These are phyloP conservation scores for Gymnoscopelus microlampas DNA, from an alignment of 2,797 vertebrate species.

Conservation along the genomic window DNA sequence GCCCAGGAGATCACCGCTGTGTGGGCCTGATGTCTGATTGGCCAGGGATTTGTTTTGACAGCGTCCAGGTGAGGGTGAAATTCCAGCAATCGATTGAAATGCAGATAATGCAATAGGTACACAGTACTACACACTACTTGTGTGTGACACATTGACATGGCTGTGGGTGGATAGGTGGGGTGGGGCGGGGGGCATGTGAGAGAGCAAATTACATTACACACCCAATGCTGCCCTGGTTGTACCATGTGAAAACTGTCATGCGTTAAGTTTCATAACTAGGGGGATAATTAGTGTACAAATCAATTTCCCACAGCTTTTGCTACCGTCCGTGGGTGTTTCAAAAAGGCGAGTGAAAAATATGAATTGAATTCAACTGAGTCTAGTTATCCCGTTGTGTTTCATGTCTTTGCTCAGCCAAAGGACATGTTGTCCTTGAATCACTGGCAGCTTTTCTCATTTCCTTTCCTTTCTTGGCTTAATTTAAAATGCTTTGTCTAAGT, in stretches of 20 bases:
- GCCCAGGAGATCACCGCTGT: too few species aligned
- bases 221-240: conserved; percentile 23
- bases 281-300: conserved; percentile 43
- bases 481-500: too few species aligned
- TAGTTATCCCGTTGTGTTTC: conserved; percentile 4
- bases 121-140: too few species aligned
- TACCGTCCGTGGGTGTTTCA: conserved; percentile 32
- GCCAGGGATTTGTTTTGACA: neutral
- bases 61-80: neutral
- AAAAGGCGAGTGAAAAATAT: conserved; percentile 11
- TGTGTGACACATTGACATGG: neutral
- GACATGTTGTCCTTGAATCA: conserved; percentile 23
- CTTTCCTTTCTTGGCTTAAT: too few species aligned
- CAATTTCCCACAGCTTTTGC: conserved; percentile 40
- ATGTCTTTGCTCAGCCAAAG: conserved; percentile 12
- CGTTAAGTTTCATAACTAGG: conserved; percentile 28
- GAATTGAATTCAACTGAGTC: too few species aligned
- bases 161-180: neutral
- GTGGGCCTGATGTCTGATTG: too few species aligned
- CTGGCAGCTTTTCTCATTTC: too few species aligned
- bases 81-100: conserved; percentile 1
- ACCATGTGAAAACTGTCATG: conserved; percentile 56
- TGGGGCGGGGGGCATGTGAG: neutral
- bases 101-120: neutral
- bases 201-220: conserved; percentile 22